Conservation (phyloP, 1,140 invertebrate species). For the Drosophila fuyamai region DNA sequence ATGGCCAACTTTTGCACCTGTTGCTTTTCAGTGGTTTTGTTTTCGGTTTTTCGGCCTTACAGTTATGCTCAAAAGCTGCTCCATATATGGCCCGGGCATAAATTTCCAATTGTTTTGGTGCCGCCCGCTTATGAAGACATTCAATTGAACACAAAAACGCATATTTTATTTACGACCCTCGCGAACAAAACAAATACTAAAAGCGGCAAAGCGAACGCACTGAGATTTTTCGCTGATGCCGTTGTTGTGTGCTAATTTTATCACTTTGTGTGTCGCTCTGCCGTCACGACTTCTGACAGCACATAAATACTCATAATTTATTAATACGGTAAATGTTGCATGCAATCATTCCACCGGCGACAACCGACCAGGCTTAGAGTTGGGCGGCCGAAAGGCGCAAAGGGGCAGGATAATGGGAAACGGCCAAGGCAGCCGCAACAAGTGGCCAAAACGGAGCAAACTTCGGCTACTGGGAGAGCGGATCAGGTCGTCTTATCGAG, state of each 20-base stretch:
- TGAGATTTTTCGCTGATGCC: conserved; percentile 56
- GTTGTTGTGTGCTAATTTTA: conserved; percentile 81
- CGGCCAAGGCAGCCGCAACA: conserved; percentile 28
- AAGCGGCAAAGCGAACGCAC: conserved; percentile 46
- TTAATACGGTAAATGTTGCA: conserved; percentile 84
- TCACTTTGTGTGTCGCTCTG: conserved; percentile 84
- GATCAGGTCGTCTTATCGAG: not conserved
- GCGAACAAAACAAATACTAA: conserved; percentile 63
- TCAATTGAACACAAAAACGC: conserved; percentile 66
- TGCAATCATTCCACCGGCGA: conserved; percentile 77
- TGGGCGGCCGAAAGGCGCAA: not conserved
- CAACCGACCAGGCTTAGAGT: conserved; percentile 23
- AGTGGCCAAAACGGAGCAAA: conserved; percentile 37
- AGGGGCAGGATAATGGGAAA: not conserved
- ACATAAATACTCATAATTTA: conserved; percentile 85
- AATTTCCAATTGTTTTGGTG: conserved; percentile 79
- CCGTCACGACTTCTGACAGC: conserved; percentile 83
- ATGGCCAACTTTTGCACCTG: conserved; percentile 48
- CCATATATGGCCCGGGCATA: conserved; percentile 76
- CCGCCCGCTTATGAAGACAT: conserved; percentile 80
- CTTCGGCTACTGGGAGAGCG: conserved; percentile 4
- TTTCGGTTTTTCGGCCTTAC: conserved; percentile 56
- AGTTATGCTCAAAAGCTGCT: conserved; percentile 58
- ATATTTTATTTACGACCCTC: conserved; percentile 79
- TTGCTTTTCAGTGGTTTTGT: conserved; percentile 47